phyloP scores from a whole-genome alignment of 1,140 invertebrate genomes.

The Drosophila auraria region DNA sequence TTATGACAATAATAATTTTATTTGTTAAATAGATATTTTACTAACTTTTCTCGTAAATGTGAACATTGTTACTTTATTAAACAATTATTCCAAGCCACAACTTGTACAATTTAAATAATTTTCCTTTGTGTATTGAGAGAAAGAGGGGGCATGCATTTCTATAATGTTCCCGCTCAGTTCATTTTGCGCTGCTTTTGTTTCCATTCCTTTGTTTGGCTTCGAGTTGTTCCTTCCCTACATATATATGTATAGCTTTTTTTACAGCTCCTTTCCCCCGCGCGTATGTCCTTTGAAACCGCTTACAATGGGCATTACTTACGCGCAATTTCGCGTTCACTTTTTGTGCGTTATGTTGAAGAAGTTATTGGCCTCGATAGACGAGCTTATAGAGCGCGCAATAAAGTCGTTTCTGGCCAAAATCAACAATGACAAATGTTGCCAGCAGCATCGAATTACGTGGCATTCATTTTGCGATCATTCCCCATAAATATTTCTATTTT shows the following conservation, averaged over 20 bases:
- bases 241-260: conserved; percentile 8
- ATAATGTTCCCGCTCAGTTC: conserved; percentile 60
- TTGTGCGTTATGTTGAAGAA: conserved; percentile 63
- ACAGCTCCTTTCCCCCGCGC: conserved; percentile 7
- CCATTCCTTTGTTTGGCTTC: conserved; percentile 54
- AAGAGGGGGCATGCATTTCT: conserved; percentile 31
- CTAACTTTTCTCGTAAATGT: not conserved
- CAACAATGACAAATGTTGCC: conserved; percentile 74
- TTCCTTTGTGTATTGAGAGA: conserved; percentile 1
- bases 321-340: conserved; percentile 76
- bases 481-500: conserved; percentile 68
- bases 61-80: no score
- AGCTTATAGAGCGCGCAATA: conserved; percentile 39
- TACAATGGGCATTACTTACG: conserved; percentile 75
- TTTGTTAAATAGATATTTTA: not conserved
- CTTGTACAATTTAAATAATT: not conserved
- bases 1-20: no score
- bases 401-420: conserved; percentile 68
- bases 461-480: conserved; percentile 68
- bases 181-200: conserved; percentile 55
- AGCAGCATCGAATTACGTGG: conserved; percentile 69
- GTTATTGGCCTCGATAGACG: conserved; percentile 52
- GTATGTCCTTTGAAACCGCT: conserved; percentile 19
- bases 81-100: not conserved
- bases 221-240: conserved; percentile 17